Conservation (phyloP, 2,113 vertebrate species). For the Antigone vipio region DNA sequence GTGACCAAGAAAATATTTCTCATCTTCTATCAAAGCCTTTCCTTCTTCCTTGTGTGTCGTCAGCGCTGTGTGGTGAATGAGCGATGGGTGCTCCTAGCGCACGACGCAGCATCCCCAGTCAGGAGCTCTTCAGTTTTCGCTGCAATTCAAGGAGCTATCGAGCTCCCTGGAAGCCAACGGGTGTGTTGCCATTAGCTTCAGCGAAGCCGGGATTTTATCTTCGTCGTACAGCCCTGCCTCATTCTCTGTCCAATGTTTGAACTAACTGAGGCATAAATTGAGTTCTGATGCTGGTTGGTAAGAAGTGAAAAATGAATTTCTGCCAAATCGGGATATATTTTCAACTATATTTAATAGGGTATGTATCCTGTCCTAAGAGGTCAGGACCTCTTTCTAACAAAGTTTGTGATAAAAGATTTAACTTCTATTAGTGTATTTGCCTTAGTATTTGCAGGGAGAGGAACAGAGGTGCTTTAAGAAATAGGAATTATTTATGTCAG, state of each 20-base stretch:
- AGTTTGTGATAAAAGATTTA: conserved; percentile 43
- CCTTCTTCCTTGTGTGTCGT: background rate
- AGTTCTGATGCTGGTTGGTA: background rate
- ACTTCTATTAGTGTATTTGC: conserved; percentile 6
- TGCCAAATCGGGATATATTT: background rate
- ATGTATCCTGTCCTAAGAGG: conserved; percentile 1
- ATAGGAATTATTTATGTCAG: conserved; percentile 18
- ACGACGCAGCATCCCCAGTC: background rate
- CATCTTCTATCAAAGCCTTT: background rate
- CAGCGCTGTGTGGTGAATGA: background rate
- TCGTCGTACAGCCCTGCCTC: conserved; percentile 14
- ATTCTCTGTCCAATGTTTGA: conserved; percentile 19
- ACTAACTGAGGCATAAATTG: conserved; percentile 42
- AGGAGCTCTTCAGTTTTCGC: background rate
- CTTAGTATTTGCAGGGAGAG: background rate
- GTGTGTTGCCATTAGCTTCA: background rate
- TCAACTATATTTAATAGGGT: background rate
- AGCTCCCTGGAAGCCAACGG: conserved; percentile 18
- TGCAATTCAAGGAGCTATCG: background rate
- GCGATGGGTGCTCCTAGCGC: background rate
- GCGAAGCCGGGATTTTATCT: conserved; percentile 31
- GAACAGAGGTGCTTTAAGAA: background rate
- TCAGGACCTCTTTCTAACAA: conserved; percentile 30
- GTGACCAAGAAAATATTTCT: background rate
- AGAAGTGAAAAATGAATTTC: conserved; percentile 25